Evolutionary conservation across 2,797 vertebrate species (phyloP).

Genomic region (Xiphorhynchus erythropygius): DNA sequence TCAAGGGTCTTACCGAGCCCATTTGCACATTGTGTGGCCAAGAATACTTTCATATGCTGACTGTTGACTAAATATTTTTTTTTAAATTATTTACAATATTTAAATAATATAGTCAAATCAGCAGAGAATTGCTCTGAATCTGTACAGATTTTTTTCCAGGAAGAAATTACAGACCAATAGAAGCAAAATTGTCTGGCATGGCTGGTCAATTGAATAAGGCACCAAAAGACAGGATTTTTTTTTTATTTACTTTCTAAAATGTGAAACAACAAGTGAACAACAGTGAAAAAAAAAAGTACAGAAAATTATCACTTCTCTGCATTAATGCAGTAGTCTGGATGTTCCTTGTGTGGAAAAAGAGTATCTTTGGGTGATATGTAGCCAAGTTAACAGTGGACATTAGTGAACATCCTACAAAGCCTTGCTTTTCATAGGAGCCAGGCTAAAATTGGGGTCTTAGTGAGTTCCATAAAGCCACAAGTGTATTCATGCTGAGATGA

Average conservation of each 20-base stretch:
- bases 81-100: not conserved
- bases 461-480: not conserved
- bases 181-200: not conserved
- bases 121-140: not conserved
- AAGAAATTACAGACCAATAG: not conserved
- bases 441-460: not conserved
- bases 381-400: not conserved
- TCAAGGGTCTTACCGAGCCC: conserved; percentile 1
- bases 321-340: not conserved
- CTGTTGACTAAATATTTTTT: not conserved
- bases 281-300: not conserved
- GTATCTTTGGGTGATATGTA: not conserved
- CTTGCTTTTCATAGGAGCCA: not conserved
- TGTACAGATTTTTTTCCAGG: not conserved
- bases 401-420: not conserved
- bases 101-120: not conserved
- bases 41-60: not conserved
- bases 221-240: not conserved
- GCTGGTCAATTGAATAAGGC: not conserved
- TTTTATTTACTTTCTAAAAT: not conserved
- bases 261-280: not conserved
- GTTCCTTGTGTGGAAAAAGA: not conserved
- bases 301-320: not conserved
- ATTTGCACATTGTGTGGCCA: not conserved
- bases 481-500: not conserved